Evolutionary conservation across 92 coral and sea anemone genomes (phyloP).

Genomic region (Diadumene lineata): DNA sequence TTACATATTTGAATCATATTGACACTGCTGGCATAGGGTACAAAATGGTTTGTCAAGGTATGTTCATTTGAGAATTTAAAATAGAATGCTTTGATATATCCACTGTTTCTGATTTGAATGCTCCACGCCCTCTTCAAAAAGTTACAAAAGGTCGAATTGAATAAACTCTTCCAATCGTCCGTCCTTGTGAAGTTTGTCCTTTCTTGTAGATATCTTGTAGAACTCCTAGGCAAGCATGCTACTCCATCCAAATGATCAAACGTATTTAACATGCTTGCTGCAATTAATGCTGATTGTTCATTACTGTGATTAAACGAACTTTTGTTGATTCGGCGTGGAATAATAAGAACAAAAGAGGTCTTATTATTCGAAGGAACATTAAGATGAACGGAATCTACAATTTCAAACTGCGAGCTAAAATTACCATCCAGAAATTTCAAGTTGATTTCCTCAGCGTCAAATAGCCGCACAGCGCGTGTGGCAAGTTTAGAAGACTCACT

Average conservation of each 20-base stretch:
- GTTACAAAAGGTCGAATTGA: constrained; percentile 65
- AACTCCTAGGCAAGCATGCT: not conserved
- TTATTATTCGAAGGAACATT: not conserved
- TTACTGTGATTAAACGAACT: not conserved
- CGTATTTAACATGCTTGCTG: not conserved
- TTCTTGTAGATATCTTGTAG: not conserved
- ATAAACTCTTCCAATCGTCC: not conserved
- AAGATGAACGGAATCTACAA: not conserved
- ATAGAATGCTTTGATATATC: not conserved
- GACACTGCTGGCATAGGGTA: not conserved
- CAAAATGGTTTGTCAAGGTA: not conserved
- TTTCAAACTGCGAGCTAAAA: not conserved
- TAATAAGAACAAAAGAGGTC: not conserved
- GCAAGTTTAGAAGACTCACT: no score
- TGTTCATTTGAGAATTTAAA: not conserved
- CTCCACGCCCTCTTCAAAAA: constrained; percentile 56
- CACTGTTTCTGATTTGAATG: constrained; percentile 62
- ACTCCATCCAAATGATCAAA: not conserved
- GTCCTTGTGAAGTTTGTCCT: not conserved
- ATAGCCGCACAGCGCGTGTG: not conserved
- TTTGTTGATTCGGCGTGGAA: not conserved
- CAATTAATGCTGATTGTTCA: not conserved
- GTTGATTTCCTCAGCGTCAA: not conserved
- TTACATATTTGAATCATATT: constrained; percentile 42
- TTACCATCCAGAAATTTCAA: not conserved